Evolutionary conservation across 2,113 vertebrate genomes (phyloP).

Genomic region (Lichenostomus cassidix): DNA sequence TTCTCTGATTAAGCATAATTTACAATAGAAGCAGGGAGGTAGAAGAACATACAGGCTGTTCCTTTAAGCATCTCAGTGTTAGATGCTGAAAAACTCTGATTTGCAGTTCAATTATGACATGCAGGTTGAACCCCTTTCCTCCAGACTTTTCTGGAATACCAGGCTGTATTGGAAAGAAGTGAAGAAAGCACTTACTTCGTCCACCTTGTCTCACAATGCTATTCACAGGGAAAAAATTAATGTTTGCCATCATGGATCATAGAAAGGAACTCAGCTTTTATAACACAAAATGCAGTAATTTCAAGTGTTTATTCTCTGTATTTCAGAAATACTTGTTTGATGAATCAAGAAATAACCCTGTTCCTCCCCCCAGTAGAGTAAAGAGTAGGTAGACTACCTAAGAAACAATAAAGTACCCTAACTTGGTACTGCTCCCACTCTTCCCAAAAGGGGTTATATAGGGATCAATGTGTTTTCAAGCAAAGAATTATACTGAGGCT

Average conservation of each 20-base stretch:
- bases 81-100: not conserved
- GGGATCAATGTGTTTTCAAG: not conserved
- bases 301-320: not conserved
- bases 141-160: not conserved
- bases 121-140: not conserved
- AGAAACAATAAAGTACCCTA: not conserved
- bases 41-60: not conserved
- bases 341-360: not conserved
- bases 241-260: not conserved
- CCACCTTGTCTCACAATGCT: not conserved
- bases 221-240: not conserved
- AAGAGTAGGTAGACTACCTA: not conserved
- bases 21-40: not conserved
- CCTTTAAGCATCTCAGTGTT: not conserved
- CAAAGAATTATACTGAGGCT: not conserved
- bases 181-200: not conserved
- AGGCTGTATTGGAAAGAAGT: not conserved
- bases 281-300: not conserved
- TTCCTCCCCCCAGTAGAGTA: fast-evolving
- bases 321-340: not conserved
- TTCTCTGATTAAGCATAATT: not conserved
- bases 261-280: not conserved
- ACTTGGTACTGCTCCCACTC: not conserved
- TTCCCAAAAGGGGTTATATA: not conserved
- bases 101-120: not conserved